Base-by-base conservation (phyloP, 2,888 invertebrate genomes). In the Adela reaumurella region DNA sequence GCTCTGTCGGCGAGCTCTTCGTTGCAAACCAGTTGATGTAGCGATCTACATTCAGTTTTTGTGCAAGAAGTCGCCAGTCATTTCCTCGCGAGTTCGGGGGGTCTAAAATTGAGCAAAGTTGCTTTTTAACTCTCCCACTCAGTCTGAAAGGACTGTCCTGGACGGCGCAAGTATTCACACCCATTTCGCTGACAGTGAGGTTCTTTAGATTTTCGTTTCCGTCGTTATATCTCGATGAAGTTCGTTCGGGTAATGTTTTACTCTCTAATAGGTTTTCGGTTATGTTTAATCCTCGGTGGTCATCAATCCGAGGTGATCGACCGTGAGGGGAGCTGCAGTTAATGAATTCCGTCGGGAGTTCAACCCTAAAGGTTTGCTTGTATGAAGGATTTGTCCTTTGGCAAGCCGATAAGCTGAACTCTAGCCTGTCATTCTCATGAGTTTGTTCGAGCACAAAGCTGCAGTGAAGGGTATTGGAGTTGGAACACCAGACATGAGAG, bases 11-110 rank as follows among this genome's bases (percentile, higher is more conserved):
- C 58, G 96, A 97, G 52, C 92, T 87, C 74, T 97, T 97, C 18
- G 96, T 95, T 51, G 97, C 97, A 66, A 98, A 97, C 83, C 93
- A 97, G 64, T 95, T 95, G 55, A 96, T 94, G 69, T 97, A 97
- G 64, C 97, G 88, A 81, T 97, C 95, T 50, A 96, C 94, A 60
- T 90, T 89, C 48, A 98, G 84, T 63, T 91, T 87, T 63, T 92
- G 88, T n/a, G 97, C 97, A 56, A 98, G 77, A 82, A 95, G 90
- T 57, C 97, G 85, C 98, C 98, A 98, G 70, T 98, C 97, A 67
- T 94, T 95, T 46, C 95, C 94, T 58, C 93, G 84, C 14, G 90
- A 86, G 60, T 92, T 93, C 2, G 97, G 96, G 20, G 94, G 93
- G 73, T 98, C 97, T 59, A 99, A 77, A 63, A 92, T 88, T 60